These are phyloP conservation scores for Hermaeophaga mercurialis DNA, from an alignment of 2,888 invertebrate genomes.

Conservation along the genomic window DNA sequence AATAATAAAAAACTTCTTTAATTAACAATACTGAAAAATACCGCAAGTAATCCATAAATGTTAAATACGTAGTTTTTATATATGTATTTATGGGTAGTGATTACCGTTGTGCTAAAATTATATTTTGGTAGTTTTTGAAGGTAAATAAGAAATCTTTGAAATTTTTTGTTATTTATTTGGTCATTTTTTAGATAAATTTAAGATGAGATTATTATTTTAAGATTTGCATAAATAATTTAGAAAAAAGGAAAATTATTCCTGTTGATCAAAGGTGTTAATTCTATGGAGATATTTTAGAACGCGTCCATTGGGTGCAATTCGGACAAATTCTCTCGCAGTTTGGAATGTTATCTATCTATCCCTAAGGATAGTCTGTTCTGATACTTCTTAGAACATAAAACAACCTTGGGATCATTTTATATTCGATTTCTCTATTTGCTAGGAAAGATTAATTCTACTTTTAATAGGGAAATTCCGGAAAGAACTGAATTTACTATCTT, in stretches of 20 bases:
- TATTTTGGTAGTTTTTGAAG: too few species aligned
- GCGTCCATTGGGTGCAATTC: constrained; percentile 43
- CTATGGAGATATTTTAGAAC: constrained; percentile 40
- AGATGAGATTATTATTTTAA: too few species aligned
- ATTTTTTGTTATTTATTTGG: too few species aligned
- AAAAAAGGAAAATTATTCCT: constrained; percentile 30
- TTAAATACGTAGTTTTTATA: too few species aligned
- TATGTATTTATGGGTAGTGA: too few species aligned
- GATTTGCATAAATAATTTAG: too few species aligned
- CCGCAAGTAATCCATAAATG: too few species aligned
- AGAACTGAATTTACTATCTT: background rate
- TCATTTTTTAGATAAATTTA: too few species aligned
- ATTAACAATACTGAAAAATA: too few species aligned
- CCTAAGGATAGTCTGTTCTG: constrained; percentile 38
- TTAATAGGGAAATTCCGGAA: constrained; percentile 1
- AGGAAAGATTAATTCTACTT: constrained; percentile 6
- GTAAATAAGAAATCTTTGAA: too few species aligned
- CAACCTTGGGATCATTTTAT: constrained; percentile 38
- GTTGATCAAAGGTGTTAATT: constrained; percentile 43
- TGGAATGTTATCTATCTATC: constrained; percentile 44
- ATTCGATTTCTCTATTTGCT: constrained; percentile 31
- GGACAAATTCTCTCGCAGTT: constrained; percentile 41
- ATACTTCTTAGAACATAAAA: constrained; percentile 38
- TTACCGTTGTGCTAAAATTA: too few species aligned
- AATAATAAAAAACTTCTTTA: too few species aligned